Conservation (phyloP, 2,113 vertebrate species). For the Triplophysa dalaica region DNA sequence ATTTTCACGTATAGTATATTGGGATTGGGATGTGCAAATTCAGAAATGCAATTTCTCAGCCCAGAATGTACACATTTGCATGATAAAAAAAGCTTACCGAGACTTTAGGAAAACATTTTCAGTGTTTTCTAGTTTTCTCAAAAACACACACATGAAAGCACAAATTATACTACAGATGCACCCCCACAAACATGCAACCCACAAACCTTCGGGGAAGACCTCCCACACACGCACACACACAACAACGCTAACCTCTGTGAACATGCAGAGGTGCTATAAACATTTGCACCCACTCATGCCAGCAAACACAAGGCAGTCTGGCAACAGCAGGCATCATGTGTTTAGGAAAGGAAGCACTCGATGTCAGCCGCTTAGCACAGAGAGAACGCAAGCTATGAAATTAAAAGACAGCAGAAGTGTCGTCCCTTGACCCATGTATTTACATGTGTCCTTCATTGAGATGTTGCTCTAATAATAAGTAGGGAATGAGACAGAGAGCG, state of each 20-base stretch:
- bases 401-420: slow-evolving; percentile 22
- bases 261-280: slow-evolving; percentile 32
- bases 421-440: slow-evolving; percentile 37
- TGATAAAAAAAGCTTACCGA: background rate
- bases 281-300: slow-evolving; percentile 29
- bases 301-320: slow-evolving; percentile 22
- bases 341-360: background rate
- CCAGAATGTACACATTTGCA: too few species aligned
- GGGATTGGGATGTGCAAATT: too few species aligned
- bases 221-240: slow-evolving; percentile 6
- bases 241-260: slow-evolving; percentile 29
- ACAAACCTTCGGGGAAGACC: slow-evolving; percentile 34
- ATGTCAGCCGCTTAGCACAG: background rate
- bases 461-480: slow-evolving; percentile 6
- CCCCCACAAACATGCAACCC: slow-evolving; percentile 20
- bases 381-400: background rate
- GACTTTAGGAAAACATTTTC: background rate
- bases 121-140: background rate
- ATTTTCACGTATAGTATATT: too few species aligned
- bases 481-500: background rate
- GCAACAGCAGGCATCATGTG: background rate
- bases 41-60: too few species aligned
- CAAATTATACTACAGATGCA: slow-evolving; percentile 27
- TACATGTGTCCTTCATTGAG: slow-evolving; percentile 49
- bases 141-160: slow-evolving; percentile 18